A percentile compares a stretch with the other conserved stretches of the same genome.
Conservation (phyloP, 2,113 vertebrate species). For the Saguinus imperator region DNA sequence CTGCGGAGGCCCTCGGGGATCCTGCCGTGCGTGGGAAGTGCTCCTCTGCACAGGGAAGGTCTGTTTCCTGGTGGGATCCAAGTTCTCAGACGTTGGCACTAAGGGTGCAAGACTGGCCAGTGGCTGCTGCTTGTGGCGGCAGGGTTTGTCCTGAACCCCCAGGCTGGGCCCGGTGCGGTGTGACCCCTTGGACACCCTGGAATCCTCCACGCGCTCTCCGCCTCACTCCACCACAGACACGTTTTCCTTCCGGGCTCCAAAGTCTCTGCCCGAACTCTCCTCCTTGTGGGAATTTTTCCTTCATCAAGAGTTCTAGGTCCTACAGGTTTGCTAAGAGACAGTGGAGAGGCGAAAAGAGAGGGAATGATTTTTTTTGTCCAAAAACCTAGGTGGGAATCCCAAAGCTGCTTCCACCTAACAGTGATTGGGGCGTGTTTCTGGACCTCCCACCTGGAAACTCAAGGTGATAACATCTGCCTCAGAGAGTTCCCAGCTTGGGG, state of each 20-base stretch:
- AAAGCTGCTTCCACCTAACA: background rate
- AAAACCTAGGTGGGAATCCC: background rate
- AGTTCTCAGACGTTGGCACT: background rate
- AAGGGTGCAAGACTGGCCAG: background rate
- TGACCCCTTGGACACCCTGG: rapidly evolving
- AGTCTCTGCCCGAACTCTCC: background rate
- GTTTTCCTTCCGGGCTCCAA: background rate
- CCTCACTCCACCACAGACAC: rapidly evolving
- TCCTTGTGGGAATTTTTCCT: background rate
- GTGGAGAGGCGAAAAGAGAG: too few species aligned
- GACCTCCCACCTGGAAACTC: background rate
- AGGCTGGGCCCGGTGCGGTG: rapidly evolving
- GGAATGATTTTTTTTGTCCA: background rate
- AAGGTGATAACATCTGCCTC: background rate
- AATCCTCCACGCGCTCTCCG: rapidly evolving
- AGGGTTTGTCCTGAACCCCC: background rate
- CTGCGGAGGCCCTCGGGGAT: background rate
- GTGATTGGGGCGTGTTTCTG: rapidly evolving
- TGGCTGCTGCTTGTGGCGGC: background rate
- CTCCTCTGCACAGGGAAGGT: background rate
- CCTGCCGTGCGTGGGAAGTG: background rate
- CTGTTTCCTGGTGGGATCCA: background rate
- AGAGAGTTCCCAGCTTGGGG: background rate
- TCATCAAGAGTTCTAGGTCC: background rate
- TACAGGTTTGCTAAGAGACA: background rate